A percentile compares a stretch with the other conserved stretches of the same genome.
Evolutionary conservation across 2,888 invertebrate genomes (phyloP).

Genomic region (Acrobasis consociella): DNA sequence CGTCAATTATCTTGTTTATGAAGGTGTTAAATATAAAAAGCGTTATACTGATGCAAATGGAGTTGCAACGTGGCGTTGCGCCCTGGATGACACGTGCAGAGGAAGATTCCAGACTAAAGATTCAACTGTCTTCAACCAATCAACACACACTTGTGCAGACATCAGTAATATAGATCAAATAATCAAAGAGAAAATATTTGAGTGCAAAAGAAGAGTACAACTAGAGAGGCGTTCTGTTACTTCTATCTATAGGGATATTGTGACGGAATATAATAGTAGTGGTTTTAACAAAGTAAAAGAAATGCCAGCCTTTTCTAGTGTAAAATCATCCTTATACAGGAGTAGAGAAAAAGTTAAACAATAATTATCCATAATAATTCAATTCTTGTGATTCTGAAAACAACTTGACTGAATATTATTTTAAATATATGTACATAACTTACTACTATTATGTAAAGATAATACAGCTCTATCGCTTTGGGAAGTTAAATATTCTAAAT

Average conservation of each 20-base stretch:
- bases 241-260: slow-evolving; percentile 6
- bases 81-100: neutral
- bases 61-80: slow-evolving; percentile 2
- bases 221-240: slow-evolving; percentile 5
- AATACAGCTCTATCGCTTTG: no score
- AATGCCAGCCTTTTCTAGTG: slow-evolving; percentile 10
- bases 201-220: slow-evolving; percentile 20
- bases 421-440: no score
- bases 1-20: neutral
- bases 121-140: neutral
- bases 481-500: no score
- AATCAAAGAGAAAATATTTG: slow-evolving; percentile 8
- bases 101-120: slow-evolving; percentile 1
- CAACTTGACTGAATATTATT: no score
- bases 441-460: no score
- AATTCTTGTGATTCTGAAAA: no score
- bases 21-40: slow-evolving; percentile 9
- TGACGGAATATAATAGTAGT: slow-evolving; percentile 15
- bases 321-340: slow-evolving; percentile 12
- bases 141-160: slow-evolving; percentile 2
- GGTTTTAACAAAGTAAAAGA: slow-evolving; percentile 12
- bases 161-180: neutral
- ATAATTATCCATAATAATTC: neutral
- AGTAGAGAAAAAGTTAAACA: slow-evolving; percentile 8
- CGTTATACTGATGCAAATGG: neutral